These are phyloP conservation scores for Neopipo cinnamomea DNA, from an alignment of 2,113 vertebrate genomes.

Conservation along the genomic window DNA sequence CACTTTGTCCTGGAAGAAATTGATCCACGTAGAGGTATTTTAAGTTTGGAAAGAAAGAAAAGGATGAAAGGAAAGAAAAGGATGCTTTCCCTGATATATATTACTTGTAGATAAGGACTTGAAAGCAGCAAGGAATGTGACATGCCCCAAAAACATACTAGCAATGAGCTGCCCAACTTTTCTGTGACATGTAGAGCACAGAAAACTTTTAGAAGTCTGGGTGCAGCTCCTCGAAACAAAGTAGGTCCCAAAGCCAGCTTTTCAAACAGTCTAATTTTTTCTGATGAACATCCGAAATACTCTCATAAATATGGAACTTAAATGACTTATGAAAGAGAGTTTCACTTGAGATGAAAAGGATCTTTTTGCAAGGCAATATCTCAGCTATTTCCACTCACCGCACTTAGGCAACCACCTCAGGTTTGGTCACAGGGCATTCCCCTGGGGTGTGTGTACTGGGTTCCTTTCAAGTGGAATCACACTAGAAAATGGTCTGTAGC, in stretches of 20 bases:
- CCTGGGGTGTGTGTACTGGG: not conserved
- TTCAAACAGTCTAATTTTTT: fast-evolving
- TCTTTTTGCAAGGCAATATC: not conserved
- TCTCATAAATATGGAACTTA: not conserved
- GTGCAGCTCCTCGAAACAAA: not conserved
- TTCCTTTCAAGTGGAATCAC: not conserved
- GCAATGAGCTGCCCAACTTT: not conserved
- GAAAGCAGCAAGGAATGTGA: not conserved
- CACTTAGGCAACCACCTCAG: not conserved
- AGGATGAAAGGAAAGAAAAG: not conserved
- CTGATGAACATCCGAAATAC: not conserved
- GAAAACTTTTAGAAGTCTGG: not conserved
- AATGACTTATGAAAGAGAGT: not conserved
- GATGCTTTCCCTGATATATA: fast-evolving
- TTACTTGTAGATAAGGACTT: not conserved
- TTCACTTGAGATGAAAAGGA: not conserved
- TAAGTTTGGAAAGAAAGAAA: not conserved
- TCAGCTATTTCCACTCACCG: not conserved
- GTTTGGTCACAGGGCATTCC: not conserved
- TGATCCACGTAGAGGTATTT: not conserved
- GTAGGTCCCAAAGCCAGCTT: fast-evolving
- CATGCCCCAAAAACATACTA: fast-evolving
- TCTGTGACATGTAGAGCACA: not conserved
- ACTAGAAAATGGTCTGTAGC: not conserved
- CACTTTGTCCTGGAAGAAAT: not conserved